Evolutionary conservation across 2,113 vertebrate species (phyloP), one percentile per base, ranked within the genome.

Genomic region (Myxocyprinus asiaticus): DNA sequence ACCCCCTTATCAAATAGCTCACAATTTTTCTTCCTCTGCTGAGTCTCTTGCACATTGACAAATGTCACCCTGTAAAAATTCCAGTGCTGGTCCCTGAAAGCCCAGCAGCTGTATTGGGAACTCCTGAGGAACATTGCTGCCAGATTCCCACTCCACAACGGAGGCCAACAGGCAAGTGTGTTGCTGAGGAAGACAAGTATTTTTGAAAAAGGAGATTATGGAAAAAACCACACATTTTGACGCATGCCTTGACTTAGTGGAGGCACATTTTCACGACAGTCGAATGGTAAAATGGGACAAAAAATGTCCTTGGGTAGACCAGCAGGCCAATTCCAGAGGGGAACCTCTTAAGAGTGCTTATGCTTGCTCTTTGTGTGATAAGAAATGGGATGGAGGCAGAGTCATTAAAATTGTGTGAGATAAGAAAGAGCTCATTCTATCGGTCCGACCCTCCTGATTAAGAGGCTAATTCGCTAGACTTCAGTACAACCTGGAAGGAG

Each of bases 61-160:
- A 90, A 89, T 83, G 83, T 81, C 73, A 80, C 84, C 84, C 81
- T 83, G 80, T 78, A 82, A 85, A 85, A 88, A 82, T 22, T 81
- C 68, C 83, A 84, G 58, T 51, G 51, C 59, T 17, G 33, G 71
- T 48, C 84, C 51, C 61, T 87, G 47, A 86, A 83, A 85, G 51
- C 83, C 67, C 69, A 64, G 76, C 80, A 82, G 78, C 83, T 88
- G 80, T 67, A 61, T n/a, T 62, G 72, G 50, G 43, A 44, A 50
- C 58, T 73, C 56, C 53, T 33, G 8, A 5, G 50, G 6, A 68
- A 55, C 55, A 44, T 12, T 10, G 17, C 71, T 51, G 55, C 50
- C 76, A 51, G 42, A 78, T 80, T 55, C 65, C 9, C n/a, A 12
- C 7, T 50, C 6, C 0, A 61, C 77, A 50, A 68, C 11, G 4